Evolutionary conservation across 2,888 invertebrate genomes (phyloP).

Genomic region (Herminia tarsipennalis): DNA sequence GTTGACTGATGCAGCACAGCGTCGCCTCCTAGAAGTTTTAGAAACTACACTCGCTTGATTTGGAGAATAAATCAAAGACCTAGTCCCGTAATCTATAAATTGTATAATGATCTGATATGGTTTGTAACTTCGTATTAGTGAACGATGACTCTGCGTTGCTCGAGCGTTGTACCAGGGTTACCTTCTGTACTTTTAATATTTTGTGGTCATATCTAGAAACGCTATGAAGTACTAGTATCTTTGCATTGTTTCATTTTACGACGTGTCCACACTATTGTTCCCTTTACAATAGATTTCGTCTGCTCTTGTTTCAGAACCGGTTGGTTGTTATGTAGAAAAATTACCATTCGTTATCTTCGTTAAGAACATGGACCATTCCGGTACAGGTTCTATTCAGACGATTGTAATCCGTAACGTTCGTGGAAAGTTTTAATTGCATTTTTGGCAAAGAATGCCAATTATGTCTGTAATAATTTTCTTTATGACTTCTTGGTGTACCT

Average conservation of each 20-base stretch:
- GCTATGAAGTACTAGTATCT: slow-evolving; percentile 51
- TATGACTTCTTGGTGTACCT: slow-evolving; percentile 14
- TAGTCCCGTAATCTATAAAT: too few species aligned
- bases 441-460: slow-evolving; percentile 27
- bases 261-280: slow-evolving; percentile 72
- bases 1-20: too few species aligned
- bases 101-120: too few species aligned
- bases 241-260: slow-evolving; percentile 70
- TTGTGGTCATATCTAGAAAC: slow-evolving; percentile 57
- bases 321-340: slow-evolving; percentile 54
- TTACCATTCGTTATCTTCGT: slow-evolving; percentile 53
- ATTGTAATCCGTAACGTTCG: slow-evolving; percentile 36
- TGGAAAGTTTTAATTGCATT: slow-evolving; percentile 27
- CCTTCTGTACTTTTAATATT: too few species aligned
- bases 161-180: too few species aligned
- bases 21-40: too few species aligned
- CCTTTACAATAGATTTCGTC: slow-evolving; percentile 67
- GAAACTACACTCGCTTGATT: too few species aligned
- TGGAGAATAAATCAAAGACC: too few species aligned
- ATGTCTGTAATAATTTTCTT: slow-evolving; percentile 8
- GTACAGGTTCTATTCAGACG: slow-evolving; percentile 37
- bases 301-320: slow-evolving; percentile 63
- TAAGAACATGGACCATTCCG: slow-evolving; percentile 42
- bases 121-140: too few species aligned
- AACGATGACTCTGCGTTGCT: too few species aligned